These are phyloP conservation scores for Dicrostonyx torquatus DNA, from an alignment of 2,797 vertebrate genomes.

Conservation along the genomic window DNA sequence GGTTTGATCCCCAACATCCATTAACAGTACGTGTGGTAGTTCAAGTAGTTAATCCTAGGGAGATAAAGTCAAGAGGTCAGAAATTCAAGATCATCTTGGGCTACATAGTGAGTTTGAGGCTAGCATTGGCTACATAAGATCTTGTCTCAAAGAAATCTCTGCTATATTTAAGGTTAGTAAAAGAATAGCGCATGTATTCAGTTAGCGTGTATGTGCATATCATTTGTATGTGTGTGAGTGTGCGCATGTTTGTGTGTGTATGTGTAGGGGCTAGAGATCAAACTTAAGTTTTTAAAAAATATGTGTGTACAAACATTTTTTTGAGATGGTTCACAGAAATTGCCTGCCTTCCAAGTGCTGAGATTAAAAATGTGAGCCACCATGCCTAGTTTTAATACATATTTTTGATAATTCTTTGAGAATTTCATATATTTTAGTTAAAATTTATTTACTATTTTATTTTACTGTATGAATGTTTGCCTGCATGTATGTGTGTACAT, in stretches of 20 bases:
- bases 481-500: neutral
- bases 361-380: neutral
- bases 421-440: neutral
- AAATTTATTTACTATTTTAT: neutral
- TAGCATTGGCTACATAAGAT: neutral
- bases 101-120: neutral
- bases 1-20: neutral
- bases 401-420: too few species aligned
- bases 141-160: neutral
- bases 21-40: neutral
- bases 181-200: neutral
- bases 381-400: too few species aligned
- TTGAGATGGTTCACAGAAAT: neutral
- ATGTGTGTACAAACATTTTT: neutral
- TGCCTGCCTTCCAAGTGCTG: neutral
- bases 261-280: neutral
- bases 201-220: neutral
- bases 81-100: neutral
- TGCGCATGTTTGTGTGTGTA: neutral
- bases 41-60: neutral
- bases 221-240: neutral
- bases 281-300: neutral
- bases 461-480: neutral
- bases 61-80: neutral
- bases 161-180: conserved; percentile 5